A percentile compares a stretch with the other conserved stretches of the same genome.
Evolutionary conservation across 2,113 vertebrate genomes (phyloP).

Genomic region (Salvelinus sp.): DNA sequence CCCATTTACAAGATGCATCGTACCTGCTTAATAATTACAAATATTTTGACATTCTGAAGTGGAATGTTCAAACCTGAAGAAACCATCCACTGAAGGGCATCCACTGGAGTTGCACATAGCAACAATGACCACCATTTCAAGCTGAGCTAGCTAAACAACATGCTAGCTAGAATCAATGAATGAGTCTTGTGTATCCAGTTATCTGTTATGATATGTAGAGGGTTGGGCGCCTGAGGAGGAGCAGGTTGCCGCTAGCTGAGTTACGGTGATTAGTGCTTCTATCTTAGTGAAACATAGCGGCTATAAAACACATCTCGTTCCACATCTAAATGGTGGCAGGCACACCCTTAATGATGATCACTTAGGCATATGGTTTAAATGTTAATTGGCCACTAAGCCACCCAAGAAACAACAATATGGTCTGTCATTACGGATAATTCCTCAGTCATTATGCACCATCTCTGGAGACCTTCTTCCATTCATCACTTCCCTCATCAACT

Average conservation of each 20-base stretch:
- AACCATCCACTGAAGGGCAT: too few relatives aligned
- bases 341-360: slow-evolving; percentile 16
- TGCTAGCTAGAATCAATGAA: too few relatives aligned
- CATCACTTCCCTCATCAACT: not conserved
- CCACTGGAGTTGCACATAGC: too few relatives aligned
- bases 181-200: too few relatives aligned
- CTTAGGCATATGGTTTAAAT: slow-evolving; percentile 15
- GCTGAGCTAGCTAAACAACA: too few relatives aligned
- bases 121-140: too few relatives aligned
- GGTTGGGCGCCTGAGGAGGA: not conserved
- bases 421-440: not conserved
- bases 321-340: slow-evolving; percentile 15
- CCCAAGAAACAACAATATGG: slow-evolving; percentile 19
- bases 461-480: too few relatives aligned
- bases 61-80: too few relatives aligned
- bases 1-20: too few relatives aligned
- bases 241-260: not conserved
- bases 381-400: slow-evolving; percentile 24
- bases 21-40: too few relatives aligned
- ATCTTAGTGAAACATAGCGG: not conserved
- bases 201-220: too few relatives aligned
- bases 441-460: slow-evolving; percentile 1
- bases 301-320: not conserved
- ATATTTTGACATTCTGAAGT: too few relatives aligned
- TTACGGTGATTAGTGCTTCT: not conserved